Evolutionary conservation across 2,113 vertebrate species (phyloP).

Genomic region (Heliornis fulica): DNA sequence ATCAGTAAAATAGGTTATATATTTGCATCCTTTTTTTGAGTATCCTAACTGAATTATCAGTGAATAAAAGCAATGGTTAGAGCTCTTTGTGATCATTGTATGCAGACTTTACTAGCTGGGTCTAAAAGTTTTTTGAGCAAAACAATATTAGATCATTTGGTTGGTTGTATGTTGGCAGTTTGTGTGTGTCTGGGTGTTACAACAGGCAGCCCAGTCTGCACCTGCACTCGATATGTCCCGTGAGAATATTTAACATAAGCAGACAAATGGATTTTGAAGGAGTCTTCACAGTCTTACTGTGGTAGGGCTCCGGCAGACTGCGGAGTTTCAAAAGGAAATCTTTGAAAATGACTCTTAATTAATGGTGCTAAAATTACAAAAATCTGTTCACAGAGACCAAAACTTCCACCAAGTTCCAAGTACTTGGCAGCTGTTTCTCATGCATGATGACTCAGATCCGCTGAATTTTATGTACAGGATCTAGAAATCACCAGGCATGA

Average conservation of each 20-base stretch:
- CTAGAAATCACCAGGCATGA: neutral
- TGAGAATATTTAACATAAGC: neutral
- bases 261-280: neutral
- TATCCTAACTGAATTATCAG: neutral
- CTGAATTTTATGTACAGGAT: slow-evolving; percentile 5
- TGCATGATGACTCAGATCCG: slow-evolving; percentile 15
- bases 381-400: slow-evolving; percentile 55
- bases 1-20: neutral
- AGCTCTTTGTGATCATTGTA: neutral
- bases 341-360: slow-evolving; percentile 43
- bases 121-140: neutral
- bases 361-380: slow-evolving; percentile 59
- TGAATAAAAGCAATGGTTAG: neutral
- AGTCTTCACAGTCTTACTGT: neutral
- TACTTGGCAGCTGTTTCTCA: slow-evolving; percentile 57
- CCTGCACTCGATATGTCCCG: neutral
- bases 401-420: slow-evolving; percentile 54
- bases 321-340: neutral
- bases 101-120: neutral
- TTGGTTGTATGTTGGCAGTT: neutral
- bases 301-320: neutral
- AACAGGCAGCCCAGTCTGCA: neutral
- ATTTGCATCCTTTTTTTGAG: neutral
- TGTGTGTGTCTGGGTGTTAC: neutral
- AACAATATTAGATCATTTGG: fast-evolving